phyloP scores from a whole-genome alignment of 1,140 invertebrate species.

The Drosophila rhopaloa region DNA sequence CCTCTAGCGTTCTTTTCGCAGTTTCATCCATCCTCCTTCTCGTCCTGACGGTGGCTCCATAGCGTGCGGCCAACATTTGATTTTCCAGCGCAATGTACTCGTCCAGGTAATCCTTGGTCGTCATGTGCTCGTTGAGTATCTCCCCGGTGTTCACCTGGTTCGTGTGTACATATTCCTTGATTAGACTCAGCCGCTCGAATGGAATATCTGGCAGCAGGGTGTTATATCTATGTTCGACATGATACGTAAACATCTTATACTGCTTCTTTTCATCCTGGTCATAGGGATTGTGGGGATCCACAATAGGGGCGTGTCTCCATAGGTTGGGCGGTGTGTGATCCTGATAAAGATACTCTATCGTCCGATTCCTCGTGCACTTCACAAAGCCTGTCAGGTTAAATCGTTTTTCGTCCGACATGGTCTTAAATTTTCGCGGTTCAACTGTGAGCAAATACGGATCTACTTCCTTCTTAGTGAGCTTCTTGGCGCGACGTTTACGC shows the following conservation, averaged over 20 bases:
- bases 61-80: constrained; percentile 68
- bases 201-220: constrained; percentile 76
- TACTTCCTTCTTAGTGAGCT: constrained; percentile 54
- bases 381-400: constrained; percentile 49
- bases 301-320: constrained; percentile 62
- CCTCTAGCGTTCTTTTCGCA: constrained; percentile 26
- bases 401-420: constrained; percentile 63
- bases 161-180: constrained; percentile 73
- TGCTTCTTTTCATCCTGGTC: constrained; percentile 77
- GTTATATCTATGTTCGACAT: constrained; percentile 79
- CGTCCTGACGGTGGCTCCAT: constrained; percentile 40
- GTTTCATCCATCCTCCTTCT: neutral
- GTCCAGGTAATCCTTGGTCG: constrained; percentile 62
- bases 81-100: constrained; percentile 74
- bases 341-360: constrained; percentile 63
- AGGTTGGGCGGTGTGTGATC: constrained; percentile 69
- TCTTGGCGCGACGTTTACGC: constrained; percentile 57
- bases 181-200: constrained; percentile 71
- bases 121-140: constrained; percentile 44
- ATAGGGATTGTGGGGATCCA: constrained; percentile 71
- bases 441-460: constrained; percentile 65
- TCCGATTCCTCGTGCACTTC: constrained; percentile 48
- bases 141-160: constrained; percentile 54
- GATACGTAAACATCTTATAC: constrained; percentile 78
- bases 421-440: constrained; percentile 59